Evolutionary conservation across 2,797 vertebrate genomes (phyloP), one percentile per base, ranked within the genome.

Genomic region (Enteromius treurensis): DNA sequence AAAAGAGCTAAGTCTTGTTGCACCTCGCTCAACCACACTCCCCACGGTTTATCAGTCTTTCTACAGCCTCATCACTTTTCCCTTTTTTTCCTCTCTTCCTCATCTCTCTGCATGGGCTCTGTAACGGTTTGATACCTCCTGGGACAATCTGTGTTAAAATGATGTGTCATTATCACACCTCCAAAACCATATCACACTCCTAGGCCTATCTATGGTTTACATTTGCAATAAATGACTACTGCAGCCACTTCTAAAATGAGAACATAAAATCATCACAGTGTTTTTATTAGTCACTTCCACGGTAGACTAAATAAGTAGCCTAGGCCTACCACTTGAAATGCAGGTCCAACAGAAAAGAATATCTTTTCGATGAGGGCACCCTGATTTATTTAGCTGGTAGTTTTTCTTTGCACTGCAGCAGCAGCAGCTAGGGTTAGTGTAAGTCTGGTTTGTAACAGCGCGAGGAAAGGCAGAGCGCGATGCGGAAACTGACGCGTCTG

Each of bases 401-500:
- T 26, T 74, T 77, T 77, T 60, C 34, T 77, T 17, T 11, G 26
- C 73, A 32, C 47, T 70, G n/a, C 29, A 62, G 53, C 40, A 42
- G 23, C n/a, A 55, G 62, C 47, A 49, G 40, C 40, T 83, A 69
- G 49, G 47, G 81, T 77, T 70, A 77, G 81, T 55, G 9, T 26
- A 21, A 23, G 23, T 77, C 21, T 67, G 51, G 62, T 87, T 77
- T 74, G 53, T 81, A 47, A 74, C 29, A 80, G 60, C 58, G 81
- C 75, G 76, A 73, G 23, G 79, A 70, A 71, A 73, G 23, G 60
- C 62, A 29, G 53, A 80, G 76, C 58, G 55, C 79, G 71, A 67
- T 76, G 79, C 82, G 88, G 88, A 88, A 88, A 40, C 77, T 85
- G 86, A 85, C 81, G 79, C 82, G 65, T 65, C 55, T 88, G 86